A percentile compares a stretch with the other conserved stretches of the same genome.
Evolutionary conservation across 2,113 vertebrate genomes (phyloP).

Genomic region (Megalops atlanticus): DNA sequence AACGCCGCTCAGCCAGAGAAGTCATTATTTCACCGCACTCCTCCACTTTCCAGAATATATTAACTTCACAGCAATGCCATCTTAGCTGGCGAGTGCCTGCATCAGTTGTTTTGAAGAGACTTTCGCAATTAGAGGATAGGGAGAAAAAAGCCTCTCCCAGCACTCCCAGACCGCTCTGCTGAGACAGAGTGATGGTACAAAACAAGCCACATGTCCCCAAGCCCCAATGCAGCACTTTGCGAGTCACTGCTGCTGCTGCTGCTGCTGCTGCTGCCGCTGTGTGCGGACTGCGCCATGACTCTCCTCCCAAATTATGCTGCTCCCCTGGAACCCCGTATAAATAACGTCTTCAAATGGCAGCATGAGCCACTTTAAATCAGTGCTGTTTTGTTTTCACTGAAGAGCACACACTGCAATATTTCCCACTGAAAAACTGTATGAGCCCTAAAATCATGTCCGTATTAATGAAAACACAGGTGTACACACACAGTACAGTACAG

Average conservation of each 20-base stretch:
- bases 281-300: slow-evolving; percentile 50
- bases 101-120: slow-evolving; percentile 68
- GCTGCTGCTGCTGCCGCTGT: neutral
- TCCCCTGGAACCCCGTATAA: slow-evolving; percentile 15
- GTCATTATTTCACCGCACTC: slow-evolving; percentile 63
- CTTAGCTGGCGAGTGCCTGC: slow-evolving; percentile 65
- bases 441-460: no score
- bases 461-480: no score
- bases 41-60: slow-evolving; percentile 64
- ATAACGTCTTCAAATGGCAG: neutral
- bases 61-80: slow-evolving; percentile 64
- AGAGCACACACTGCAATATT: no score
- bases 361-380: neutral
- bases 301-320: slow-evolving; percentile 49
- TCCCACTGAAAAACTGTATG: neutral
- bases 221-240: neutral
- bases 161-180: slow-evolving; percentile 66
- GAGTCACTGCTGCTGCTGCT: neutral
- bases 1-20: slow-evolving; percentile 51
- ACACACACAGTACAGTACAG: no score
- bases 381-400: neutral
- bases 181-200: slow-evolving; percentile 69
- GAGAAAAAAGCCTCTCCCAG: slow-evolving; percentile 73
- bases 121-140: slow-evolving; percentile 78
- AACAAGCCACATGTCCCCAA: slow-evolving; percentile 69